Percentiles rank a stretch among this genome's conserved stretches.
phyloP scores from a whole-genome alignment of 1,140 invertebrate species.

The Triops longicaudatus region DNA sequence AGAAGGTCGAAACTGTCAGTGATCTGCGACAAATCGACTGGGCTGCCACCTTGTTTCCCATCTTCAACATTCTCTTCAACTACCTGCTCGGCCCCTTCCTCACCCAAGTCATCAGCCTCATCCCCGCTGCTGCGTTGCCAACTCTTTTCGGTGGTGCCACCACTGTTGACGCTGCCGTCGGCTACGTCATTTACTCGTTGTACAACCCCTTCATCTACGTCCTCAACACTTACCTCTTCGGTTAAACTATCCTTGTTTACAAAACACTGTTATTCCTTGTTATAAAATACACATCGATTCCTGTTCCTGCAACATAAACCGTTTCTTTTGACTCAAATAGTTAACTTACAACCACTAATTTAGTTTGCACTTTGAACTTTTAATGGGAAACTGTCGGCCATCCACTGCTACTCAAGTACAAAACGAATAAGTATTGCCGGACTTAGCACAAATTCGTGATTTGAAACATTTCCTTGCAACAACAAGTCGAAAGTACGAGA shows the following conservation, averaged over 20 bases:
- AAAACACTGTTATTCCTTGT: background rate
- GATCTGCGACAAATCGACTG: slow-evolving; percentile 8
- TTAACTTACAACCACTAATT: too few relatives aligned
- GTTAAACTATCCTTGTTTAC: background rate
- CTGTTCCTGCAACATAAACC: background rate
- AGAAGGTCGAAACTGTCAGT: background rate
- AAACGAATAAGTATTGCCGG: too few relatives aligned
- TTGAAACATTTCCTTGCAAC: too few relatives aligned
- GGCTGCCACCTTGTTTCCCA: background rate
- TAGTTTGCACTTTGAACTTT: too few relatives aligned
- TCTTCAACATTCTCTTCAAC: background rate
- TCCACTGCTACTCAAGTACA: too few relatives aligned
- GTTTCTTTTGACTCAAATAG: background rate
- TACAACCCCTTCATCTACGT: background rate
- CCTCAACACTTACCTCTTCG: slow-evolving; percentile 1
- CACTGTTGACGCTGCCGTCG: background rate
- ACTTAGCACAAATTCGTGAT: too few relatives aligned
- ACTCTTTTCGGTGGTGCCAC: background rate
- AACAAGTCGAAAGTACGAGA: too few relatives aligned
- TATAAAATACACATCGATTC: background rate
- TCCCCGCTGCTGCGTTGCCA: background rate
- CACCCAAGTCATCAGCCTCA: background rate
- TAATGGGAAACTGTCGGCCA: too few relatives aligned
- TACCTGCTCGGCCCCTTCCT: background rate
- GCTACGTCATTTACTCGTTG: background rate